phyloP scores from a whole-genome alignment of 2,888 invertebrate genomes.

The Digitonthophagus gazella region DNA sequence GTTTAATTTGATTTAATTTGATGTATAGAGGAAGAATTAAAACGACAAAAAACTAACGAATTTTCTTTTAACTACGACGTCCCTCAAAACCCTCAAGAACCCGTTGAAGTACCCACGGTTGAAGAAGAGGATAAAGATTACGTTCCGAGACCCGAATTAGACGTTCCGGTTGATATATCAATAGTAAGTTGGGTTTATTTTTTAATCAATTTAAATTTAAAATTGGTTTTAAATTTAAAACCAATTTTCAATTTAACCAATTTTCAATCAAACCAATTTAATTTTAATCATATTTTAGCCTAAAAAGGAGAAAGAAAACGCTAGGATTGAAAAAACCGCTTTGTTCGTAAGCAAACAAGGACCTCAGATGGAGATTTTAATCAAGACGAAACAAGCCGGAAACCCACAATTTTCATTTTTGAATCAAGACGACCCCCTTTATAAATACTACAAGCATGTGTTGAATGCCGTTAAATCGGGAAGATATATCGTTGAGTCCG shows the following conservation, averaged over 20 bases:
- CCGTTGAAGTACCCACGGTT: conserved; percentile 49
- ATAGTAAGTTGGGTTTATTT: conserved; percentile 57
- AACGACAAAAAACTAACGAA: conserved; percentile 73
- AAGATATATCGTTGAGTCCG: conserved; percentile 55
- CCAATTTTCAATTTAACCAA: no score
- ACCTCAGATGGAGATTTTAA: conserved; percentile 96
- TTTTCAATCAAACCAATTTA: no score
- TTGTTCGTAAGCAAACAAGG: conserved; percentile 87
- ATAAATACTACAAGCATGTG: conserved; percentile 86
- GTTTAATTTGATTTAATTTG: background rate
- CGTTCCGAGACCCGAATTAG: conserved; percentile 67
- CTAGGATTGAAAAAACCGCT: conserved; percentile 94
- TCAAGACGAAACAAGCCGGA: conserved; percentile 94
- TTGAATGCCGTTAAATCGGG: conserved; percentile 67
- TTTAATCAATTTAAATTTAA: background rate
- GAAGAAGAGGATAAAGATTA: conserved; percentile 73
- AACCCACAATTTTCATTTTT: conserved; percentile 94
- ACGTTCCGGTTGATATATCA: conserved; percentile 72
- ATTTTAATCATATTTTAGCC: conserved; percentile 60
- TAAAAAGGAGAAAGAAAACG: conserved; percentile 80
- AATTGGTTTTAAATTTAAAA: background rate
- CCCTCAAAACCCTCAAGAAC: conserved; percentile 51
- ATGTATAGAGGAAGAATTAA: conserved; percentile 84
- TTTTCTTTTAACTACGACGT: conserved; percentile 75
- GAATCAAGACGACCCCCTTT: conserved; percentile 77